Evolutionary conservation across 2,888 invertebrate genomes (phyloP), one percentile per base, ranked within the genome.

Genomic region (Ephialtes manifestator): DNA sequence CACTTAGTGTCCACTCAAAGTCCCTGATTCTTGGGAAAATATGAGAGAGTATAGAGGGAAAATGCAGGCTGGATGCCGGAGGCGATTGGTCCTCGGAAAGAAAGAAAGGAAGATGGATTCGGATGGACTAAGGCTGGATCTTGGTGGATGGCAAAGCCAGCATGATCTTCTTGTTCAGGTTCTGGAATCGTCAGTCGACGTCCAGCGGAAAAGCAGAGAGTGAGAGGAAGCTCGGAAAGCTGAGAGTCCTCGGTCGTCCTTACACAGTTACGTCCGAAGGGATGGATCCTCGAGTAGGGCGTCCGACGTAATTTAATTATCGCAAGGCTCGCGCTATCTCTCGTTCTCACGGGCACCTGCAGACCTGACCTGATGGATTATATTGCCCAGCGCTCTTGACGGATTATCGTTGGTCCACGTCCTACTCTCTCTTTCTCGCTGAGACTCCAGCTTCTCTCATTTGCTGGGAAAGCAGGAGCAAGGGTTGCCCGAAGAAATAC

Each of bases 281-380:
- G 78, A 83, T 81, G 76, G 79, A 75, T 72, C 67, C 71, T 71
- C 72, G 63, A 83, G 79, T 80, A 68, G 88, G 85, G 87, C 81
- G 89, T 88, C 88, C 84, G 72, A 80, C 83, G 82, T 91, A 91
- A 92, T 92, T 89, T 83, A 84, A 90, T 92, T 92, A 91, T 83
- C 83, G 77, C 51, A 85, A 87, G 87, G 88, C 86, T 87, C 87
- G 87, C 87, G 88, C 88, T 63, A 71, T 76, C 28, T 76, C 72
- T 80, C 82, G 88, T 90, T 90, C 89, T 90, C 89, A 89, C 86
- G 87, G 89, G 90, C 92, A 92, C 91, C 90, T 91, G 91, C 86
- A 89, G 88, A 89, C 89, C 86, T 89, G 87, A 88, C 89, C 86
- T 94, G 94, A 94, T 93, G 93, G 93, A 94, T 94, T 93, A 92